These are phyloP conservation scores for Sebastes nivosus DNA, from an alignment of 2,797 vertebrate species.

Conservation along the genomic window DNA sequence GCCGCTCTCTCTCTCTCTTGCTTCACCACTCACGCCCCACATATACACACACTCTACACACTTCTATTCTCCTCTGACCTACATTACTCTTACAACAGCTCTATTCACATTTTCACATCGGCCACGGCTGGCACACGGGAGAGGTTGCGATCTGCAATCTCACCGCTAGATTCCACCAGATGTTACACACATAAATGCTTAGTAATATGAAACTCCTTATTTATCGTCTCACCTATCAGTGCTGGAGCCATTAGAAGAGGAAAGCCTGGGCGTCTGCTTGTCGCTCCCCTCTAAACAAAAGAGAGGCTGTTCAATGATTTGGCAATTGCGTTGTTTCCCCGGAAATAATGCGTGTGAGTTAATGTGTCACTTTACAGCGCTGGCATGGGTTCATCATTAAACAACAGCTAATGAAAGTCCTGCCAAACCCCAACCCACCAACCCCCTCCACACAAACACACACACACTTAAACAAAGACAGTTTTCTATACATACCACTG, in stretches of 20 bases:
- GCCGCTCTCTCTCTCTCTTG: too few species aligned
- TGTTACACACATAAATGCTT: background rate
- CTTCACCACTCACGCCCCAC: too few species aligned
- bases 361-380: constrained; percentile 42
- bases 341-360: constrained; percentile 27
- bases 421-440: background rate
- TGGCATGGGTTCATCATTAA: constrained; percentile 10
- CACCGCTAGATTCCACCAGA: background rate
- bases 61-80: too few species aligned
- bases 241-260: constrained; percentile 1
- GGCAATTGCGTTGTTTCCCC: background rate
- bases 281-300: constrained; percentile 56
- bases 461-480: background rate
- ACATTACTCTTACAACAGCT: too few species aligned
- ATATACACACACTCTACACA: too few species aligned
- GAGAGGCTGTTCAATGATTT: constrained; percentile 40
- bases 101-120: too few species aligned
- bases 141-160: background rate
- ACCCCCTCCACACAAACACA: background rate
- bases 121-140: too few species aligned
- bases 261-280: background rate
- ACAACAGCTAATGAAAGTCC: background rate
- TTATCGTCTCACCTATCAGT: constrained; percentile 52
- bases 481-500: constrained; percentile 47
- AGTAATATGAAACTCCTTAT: background rate